Evolutionary conservation across 2,113 vertebrate genomes (phyloP).

Genomic region (Brienomyrus brachyistius): DNA sequence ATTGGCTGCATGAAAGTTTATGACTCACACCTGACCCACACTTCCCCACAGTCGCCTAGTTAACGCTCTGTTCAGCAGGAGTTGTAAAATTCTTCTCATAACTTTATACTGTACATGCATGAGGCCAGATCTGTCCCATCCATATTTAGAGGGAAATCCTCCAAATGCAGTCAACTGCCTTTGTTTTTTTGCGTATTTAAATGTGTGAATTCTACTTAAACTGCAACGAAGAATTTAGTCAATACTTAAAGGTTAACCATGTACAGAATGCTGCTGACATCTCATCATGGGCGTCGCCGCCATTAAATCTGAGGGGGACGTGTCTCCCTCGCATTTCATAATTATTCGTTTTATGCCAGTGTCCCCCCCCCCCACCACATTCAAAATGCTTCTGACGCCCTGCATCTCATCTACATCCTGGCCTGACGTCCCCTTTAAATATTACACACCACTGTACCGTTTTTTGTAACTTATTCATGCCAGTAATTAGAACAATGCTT

Average conservation of each 20-base stretch:
- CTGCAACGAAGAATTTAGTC: not conserved
- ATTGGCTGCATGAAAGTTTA: slow-evolving; percentile 37
- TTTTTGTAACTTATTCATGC: slow-evolving; percentile 13
- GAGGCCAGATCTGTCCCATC: not conserved
- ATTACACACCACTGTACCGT: not conserved
- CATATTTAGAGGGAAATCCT: not conserved
- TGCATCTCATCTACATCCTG: not conserved
- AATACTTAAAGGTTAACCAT: not conserved
- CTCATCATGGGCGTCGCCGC: not conserved
- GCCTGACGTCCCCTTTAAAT: not conserved
- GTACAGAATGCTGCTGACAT: not conserved
- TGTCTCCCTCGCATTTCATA: too few relatives aligned
- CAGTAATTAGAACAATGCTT: slow-evolving; percentile 20
- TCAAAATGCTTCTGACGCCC: too few relatives aligned
- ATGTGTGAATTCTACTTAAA: not conserved
- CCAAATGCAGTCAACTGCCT: not conserved
- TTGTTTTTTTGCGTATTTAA: not conserved
- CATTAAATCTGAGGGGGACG: too few relatives aligned
- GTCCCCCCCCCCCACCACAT: too few relatives aligned
- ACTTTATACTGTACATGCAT: not conserved
- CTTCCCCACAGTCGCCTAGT: slow-evolving; percentile 1
- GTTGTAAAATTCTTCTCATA: not conserved
- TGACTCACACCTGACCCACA: slow-evolving; percentile 19
- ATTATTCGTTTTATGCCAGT: too few relatives aligned
- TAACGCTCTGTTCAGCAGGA: not conserved